These are phyloP conservation scores for Karalla daura DNA, from an alignment of 2,797 vertebrate species.

Conservation along the genomic window DNA sequence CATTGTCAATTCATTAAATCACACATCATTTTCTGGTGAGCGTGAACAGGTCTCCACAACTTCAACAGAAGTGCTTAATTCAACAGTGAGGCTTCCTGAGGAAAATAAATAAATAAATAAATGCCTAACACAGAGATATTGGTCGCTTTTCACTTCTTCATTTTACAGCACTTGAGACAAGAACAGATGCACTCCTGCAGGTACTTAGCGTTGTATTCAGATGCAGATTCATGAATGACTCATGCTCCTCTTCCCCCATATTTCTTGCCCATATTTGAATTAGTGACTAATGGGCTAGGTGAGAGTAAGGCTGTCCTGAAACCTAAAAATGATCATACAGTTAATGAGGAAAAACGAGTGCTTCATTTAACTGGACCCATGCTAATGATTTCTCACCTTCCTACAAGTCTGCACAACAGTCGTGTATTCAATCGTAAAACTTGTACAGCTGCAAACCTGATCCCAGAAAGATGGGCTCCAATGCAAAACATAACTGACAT, in stretches of 20 bases:
- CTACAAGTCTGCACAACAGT: neutral
- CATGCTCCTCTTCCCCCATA: constrained; percentile 27
- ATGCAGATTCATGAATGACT: constrained; percentile 32
- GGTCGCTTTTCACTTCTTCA: constrained; percentile 29
- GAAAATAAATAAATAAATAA: constrained; percentile 28
- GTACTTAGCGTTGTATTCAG: constrained; percentile 33
- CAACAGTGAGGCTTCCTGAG: constrained; percentile 6
- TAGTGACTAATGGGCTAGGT: constrained; percentile 34
- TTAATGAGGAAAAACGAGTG: constrained; percentile 33
- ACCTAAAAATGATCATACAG: constrained; percentile 28
- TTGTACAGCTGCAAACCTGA: neutral
- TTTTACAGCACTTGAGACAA: constrained; percentile 23
- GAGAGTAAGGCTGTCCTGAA: constrained; percentile 9
- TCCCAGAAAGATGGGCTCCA: no score
- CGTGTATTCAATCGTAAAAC: constrained; percentile 11
- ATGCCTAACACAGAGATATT: constrained; percentile 5
- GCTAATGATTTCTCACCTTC: constrained; percentile 13
- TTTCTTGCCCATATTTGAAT: constrained; percentile 20
- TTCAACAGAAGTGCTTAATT: constrained; percentile 37
- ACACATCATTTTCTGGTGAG: constrained; percentile 38
- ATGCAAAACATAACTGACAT: no score
- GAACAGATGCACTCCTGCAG: constrained; percentile 27
- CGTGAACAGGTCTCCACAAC: constrained; percentile 21
- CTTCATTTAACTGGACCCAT: neutral
- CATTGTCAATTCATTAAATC: constrained; percentile 61